A percentile compares a stretch with the other conserved stretches of the same genome.
Conservation (phyloP, 2,888 invertebrate genomes). For the Synanthedon formicaeformis region DNA sequence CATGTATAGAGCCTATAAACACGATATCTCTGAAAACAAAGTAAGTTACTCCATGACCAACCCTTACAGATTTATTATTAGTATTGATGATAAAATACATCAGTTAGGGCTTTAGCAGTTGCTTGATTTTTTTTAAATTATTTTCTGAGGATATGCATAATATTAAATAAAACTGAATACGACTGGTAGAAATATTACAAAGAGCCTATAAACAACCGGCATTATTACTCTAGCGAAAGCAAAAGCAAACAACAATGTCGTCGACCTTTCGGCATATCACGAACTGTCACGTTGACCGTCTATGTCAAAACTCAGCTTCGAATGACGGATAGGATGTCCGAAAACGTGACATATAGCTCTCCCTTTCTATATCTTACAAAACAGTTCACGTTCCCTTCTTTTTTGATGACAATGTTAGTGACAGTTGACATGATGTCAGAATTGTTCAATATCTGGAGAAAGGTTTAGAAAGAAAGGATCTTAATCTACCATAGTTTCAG, state of each 20-base stretch:
- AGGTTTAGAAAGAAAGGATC: background rate
- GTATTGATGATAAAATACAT: no score
- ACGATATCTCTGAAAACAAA: no score
- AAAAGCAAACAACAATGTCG: slow-evolving; percentile 34
- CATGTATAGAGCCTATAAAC: no score
- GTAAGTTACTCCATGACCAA: no score
- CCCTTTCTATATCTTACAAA: background rate
- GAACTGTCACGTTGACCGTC: slow-evolving; percentile 21
- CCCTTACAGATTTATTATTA: no score
- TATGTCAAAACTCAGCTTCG: slow-evolving; percentile 12
- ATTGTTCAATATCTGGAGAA: background rate
- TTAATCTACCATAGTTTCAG: background rate
- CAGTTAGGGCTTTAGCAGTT: no score
- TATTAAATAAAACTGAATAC: no score
- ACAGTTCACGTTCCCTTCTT: background rate
- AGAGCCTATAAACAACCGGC: no score
- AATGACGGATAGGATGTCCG: background rate
- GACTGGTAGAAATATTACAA: no score
- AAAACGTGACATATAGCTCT: background rate
- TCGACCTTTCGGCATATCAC: slow-evolving; percentile 23
- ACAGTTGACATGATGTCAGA: background rate
- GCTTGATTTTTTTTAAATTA: no score
- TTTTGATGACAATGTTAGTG: background rate
- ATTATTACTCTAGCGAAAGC: slow-evolving; percentile 27
- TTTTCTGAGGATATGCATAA: no score